These are phyloP conservation scores for Darevskia mixta DNA, from an alignment of 2,797 vertebrate genomes.

Conservation along the genomic window DNA sequence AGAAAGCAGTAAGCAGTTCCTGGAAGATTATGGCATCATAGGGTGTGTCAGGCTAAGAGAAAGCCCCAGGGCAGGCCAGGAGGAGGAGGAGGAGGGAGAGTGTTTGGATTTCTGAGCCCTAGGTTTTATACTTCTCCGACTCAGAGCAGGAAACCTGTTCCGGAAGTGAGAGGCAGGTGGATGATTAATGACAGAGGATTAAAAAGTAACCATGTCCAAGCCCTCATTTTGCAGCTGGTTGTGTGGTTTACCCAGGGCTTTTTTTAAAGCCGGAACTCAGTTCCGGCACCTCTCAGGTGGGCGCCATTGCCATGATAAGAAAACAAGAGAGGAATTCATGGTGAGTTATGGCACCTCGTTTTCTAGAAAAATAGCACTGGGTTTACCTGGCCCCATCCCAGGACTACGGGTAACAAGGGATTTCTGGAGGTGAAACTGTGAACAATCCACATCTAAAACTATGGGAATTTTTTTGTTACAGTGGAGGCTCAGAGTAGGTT, in stretches of 20 bases:
- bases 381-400: not conserved
- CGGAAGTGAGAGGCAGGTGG: not conserved
- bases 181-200: slow-evolving; percentile 23
- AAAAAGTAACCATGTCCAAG: not conserved
- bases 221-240: not conserved
- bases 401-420: not conserved
- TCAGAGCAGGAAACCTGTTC: not conserved
- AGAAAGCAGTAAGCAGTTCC: not conserved
- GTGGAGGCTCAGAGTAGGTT: not conserved
- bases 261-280: too few relatives aligned
- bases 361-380: too few relatives aligned
- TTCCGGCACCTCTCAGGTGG: too few relatives aligned
- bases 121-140: not conserved
- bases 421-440: not conserved
- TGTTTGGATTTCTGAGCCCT: not conserved
- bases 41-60: not conserved
- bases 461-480: too few relatives aligned
- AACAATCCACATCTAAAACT: not conserved
- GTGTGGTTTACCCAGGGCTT: not conserved
- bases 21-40: not conserved
- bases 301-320: too few relatives aligned
- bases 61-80: not conserved
- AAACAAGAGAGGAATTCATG: too few relatives aligned
- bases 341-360: too few relatives aligned
- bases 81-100: too few relatives aligned